Conservation (phyloP, 2,888 invertebrate genomes). For the Adelognathus sp. region DNA sequence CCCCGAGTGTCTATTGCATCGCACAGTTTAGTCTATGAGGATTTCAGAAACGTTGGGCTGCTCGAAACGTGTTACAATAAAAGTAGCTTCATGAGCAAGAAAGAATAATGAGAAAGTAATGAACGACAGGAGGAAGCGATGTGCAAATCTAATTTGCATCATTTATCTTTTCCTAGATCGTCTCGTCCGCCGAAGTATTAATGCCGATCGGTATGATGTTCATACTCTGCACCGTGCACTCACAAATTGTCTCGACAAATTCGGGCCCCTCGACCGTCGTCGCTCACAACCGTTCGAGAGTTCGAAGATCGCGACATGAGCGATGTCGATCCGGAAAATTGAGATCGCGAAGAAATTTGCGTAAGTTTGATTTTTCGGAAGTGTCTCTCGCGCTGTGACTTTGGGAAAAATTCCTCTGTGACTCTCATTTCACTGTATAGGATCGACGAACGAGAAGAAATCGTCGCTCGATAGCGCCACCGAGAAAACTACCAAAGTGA, state of each 20-base stretch:
- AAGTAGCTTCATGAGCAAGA: no score
- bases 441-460: constrained; percentile 70
- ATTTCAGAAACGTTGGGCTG: no score
- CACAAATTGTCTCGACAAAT: constrained; percentile 89
- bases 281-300: constrained; percentile 69
- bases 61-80: no score
- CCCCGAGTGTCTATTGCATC: no score
- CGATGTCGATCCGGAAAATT: constrained; percentile 75
- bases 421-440: constrained; percentile 53
- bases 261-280: constrained; percentile 74
- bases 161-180: constrained; percentile 79
- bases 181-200: constrained; percentile 87
- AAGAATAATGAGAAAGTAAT: no score
- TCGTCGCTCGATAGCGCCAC: constrained; percentile 68
- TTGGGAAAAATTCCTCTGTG: background rate
- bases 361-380: constrained; percentile 62
- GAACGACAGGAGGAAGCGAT: no score
- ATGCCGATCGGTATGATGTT: constrained; percentile 89
- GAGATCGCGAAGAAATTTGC: constrained; percentile 70
- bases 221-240: constrained; percentile 89
- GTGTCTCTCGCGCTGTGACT: background rate
- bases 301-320: constrained; percentile 71
- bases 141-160: no score
- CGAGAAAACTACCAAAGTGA: constrained; percentile 66
- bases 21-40: no score